Base-by-base conservation (phyloP, 2,888 invertebrate species). In the Caradrina clavipalpis region DNA sequence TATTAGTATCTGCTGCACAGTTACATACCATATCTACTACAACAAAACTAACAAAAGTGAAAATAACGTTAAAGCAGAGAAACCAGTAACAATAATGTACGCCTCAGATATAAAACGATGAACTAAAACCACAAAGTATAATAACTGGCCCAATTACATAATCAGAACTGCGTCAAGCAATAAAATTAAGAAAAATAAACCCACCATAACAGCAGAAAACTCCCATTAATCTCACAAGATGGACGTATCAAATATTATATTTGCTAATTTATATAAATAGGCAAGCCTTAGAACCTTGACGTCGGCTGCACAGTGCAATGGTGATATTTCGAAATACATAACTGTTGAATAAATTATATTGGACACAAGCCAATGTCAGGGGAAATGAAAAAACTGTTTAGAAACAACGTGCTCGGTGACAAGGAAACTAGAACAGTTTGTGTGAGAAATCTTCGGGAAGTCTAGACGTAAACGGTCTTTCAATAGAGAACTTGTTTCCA, bases 331-430 rank as follows among this genome's bases (percentile, higher is more conserved):
- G 89, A 91, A 93, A 92, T 89, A 91, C 87, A 88, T 91, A 90
- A 91, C 91, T 84, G 89, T 88, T 88, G 83, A 89, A 93, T 92
- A 92, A 92, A 94, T 93, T 91, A 90, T 87, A 85, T 89, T 94
- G 94, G 93, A 90, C 63, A 54, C 26, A 51, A 73, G 93, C 94
- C 94, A 94, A 89, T 81, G 85, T 78, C 85, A 86, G 83, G 76
- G 78, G 78, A 69, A 75, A 78, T 63, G 70, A 79, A 82, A 84
- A 83, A 84, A 76, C 45, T 77, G 78, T 81, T 84, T 77, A 81
- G 67, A 66, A 73, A 81, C 80, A 81, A 81, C 66, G 67, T 64
- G 55, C 17, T 55, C 54, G 55, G 54, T 68, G 76, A 74, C 78
- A 70, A 51, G 65, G 45, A 54, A 82, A 80, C 66, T 77, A 73